Base-by-base conservation (phyloP, 2,797 vertebrate genomes). In the Anomalospiza imberbis region DNA sequence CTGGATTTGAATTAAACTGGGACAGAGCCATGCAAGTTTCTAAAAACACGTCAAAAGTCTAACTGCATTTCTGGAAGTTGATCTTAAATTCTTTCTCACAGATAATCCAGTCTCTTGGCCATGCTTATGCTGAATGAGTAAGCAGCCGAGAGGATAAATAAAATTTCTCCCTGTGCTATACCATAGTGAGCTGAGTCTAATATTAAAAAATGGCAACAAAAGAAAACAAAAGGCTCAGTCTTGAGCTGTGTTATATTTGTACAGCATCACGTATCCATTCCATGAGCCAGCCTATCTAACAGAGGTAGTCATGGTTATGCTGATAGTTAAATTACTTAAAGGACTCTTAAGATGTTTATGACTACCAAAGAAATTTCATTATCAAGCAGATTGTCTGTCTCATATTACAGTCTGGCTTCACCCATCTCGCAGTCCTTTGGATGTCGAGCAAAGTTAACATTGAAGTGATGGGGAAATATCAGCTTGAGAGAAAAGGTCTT, bases 401-500 rank as follows among this genome's bases (percentile, higher is more conserved):
- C 95, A 77, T 97, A n/a, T 96, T 94, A 68, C 95, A 96, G 94
- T 95, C 95, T 97, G 92, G 90, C 84, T 94, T 93, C 80, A 94
- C 80, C 88, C 92, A 96, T 87, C 85, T 92, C 95, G 54, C 71
- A 97, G 97, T 97, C 96, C 92, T 96, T 91, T 94, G 94, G 96
- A 96, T 94, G 94, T 96, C 51, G 92, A 96, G 94, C 72, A 96
- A 96, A 97, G 96, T 96, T 97, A 97, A 95, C 95, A 94, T 90
- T 91, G 94, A 95, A 97, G 68, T 88, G 91, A 97, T 95, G 92
- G 89, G 93, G 94, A 97, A 97, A 96, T 96, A 98, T 97, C 97
- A 96, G 70, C 92, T 92, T 94, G 93, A 97, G 96, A 88, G 94
- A 97, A 97, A 97, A 97, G 96, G 96, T 98, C 97, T 97, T 98